Conservation (phyloP, 1,140 invertebrate genomes). For the Euwallacea fornicatus region DNA sequence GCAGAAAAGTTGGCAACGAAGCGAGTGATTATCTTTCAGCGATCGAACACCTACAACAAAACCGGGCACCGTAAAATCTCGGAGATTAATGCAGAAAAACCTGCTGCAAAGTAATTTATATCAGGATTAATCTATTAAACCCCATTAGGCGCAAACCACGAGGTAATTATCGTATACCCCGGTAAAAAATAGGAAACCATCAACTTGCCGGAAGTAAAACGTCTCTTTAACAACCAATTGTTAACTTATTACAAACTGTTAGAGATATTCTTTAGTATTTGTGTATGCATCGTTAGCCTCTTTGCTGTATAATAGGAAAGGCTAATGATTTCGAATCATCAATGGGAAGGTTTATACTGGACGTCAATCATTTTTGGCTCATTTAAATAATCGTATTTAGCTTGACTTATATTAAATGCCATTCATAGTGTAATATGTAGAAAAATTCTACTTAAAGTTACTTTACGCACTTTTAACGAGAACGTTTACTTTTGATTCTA, state of each 20-base stretch:
- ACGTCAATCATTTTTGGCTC: conserved; percentile 12
- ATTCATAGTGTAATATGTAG: too few species aligned
- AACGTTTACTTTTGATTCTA: too few species aligned
- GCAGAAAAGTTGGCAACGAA: conserved; percentile 14
- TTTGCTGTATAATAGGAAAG: conserved; percentile 10
- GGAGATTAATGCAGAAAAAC: conserved; percentile 18
- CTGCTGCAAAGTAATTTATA: conserved; percentile 13
- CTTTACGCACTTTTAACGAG: too few species aligned
- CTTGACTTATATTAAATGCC: too few species aligned
- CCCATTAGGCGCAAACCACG: conserved; percentile 6
- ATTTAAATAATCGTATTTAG: conserved; percentile 2
- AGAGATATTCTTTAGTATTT: conserved; percentile 22
- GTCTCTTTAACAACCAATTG: conserved; percentile 33
- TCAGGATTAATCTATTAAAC: conserved; percentile 22
- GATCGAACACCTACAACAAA: conserved; percentile 19
- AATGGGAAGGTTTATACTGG: conserved; percentile 1
- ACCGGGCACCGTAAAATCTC: conserved; percentile 2
- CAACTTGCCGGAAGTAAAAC: conserved; percentile 31
- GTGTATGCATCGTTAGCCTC: conserved; percentile 19
- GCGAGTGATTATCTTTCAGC: conserved; percentile 4
- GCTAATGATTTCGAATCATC: conserved; percentile 13
- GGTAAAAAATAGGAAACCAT: conserved; percentile 16
- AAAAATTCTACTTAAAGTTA: too few species aligned
- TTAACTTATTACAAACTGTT: conserved; percentile 28
- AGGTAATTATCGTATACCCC: conserved; percentile 4